phyloP scores from a whole-genome alignment of 2,797 vertebrate genomes.

The Limnodromus scolopaceus region DNA sequence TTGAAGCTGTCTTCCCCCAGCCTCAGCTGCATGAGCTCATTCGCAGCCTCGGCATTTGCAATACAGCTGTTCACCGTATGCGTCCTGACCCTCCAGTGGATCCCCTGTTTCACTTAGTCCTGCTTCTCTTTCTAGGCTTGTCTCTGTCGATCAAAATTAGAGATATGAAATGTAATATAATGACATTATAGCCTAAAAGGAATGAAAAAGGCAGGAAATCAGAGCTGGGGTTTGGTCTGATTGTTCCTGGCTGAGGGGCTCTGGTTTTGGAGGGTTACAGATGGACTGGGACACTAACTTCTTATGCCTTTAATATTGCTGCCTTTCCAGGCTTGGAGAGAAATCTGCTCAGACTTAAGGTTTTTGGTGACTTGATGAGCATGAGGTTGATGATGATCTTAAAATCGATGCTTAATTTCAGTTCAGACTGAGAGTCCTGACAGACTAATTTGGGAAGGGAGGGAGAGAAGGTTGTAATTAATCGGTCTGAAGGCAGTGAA shows the following conservation, averaged over 20 bases:
- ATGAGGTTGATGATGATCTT: not conserved
- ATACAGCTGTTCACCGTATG: not conserved
- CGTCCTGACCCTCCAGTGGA: fast-evolving
- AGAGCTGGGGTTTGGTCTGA: not conserved
- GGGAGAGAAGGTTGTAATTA: not conserved
- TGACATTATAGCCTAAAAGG: not conserved
- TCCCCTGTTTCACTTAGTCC: not conserved
- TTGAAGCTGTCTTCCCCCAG: not conserved
- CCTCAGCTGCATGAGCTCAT: slow-evolving; percentile 24
- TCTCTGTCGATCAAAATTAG: not conserved
- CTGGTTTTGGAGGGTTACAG: not conserved
- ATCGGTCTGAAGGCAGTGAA: not conserved
- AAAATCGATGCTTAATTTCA: not conserved
- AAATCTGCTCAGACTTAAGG: not conserved
- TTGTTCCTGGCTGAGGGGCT: fast-evolving
- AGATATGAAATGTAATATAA: not conserved
- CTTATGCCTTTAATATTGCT: not conserved
- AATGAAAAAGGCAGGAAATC: not conserved
- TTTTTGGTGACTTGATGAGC: not conserved
- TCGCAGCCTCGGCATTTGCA: fast-evolving
- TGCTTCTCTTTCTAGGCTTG: not conserved
- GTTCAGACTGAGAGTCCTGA: not conserved
- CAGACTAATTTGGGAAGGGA: not conserved
- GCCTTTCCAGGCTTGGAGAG: not conserved
- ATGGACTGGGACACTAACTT: not conserved